Percentiles rank a stretch among this genome's conserved stretches.
These are phyloP conservation scores for Petrocephalus sullivani DNA, from an alignment of 2,797 vertebrate species.

Conservation along the genomic window DNA sequence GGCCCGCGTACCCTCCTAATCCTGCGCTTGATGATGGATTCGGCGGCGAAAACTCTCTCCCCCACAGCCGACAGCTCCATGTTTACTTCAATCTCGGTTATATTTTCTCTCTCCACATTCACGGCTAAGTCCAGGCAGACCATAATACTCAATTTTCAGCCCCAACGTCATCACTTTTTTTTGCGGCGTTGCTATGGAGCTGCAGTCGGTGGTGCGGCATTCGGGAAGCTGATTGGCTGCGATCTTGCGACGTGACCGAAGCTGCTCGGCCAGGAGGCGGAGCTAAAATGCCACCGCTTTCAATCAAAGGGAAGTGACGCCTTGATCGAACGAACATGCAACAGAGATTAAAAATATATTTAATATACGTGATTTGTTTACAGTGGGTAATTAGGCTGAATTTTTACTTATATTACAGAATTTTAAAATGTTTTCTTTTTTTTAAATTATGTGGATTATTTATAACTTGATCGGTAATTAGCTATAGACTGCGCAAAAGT, in stretches of 20 bases:
- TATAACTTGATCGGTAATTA: neutral
- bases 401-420: neutral
- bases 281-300: constrained; percentile 34
- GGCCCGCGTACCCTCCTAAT: constrained; percentile 79
- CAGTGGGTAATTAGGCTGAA: neutral
- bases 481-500: neutral
- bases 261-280: constrained; percentile 50
- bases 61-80: constrained; percentile 96
- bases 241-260: constrained; percentile 62
- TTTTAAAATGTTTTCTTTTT: neutral
- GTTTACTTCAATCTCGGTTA: constrained; percentile 63
- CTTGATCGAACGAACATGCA: constrained; percentile 1
- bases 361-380: neutral
- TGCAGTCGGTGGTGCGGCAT: constrained; percentile 59
- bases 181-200: constrained; percentile 75
- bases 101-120: constrained; percentile 51
- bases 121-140: constrained; percentile 73
- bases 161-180: constrained; percentile 82
- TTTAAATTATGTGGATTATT: neutral
- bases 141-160: constrained; percentile 81
- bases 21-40: constrained; percentile 90
- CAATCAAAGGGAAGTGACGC: constrained; percentile 36
- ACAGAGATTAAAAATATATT: neutral
- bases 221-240: constrained; percentile 54
- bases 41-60: constrained; percentile 93